Conservation (phyloP, 2,113 vertebrate genomes). For the Eulacestoma nigropectus region DNA sequence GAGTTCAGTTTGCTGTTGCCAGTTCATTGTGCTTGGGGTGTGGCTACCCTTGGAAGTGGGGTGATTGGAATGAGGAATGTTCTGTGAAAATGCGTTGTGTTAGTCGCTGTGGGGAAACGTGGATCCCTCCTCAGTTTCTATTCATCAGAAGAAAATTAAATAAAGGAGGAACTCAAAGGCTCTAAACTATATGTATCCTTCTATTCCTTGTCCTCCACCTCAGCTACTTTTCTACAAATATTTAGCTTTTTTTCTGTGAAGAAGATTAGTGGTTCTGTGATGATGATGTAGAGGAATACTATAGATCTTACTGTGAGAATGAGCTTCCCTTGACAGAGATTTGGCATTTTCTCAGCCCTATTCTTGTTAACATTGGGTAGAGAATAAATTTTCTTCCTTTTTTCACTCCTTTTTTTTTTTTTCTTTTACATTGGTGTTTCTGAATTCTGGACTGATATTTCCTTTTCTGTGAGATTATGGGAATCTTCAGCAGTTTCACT, state of each 20-base stretch:
- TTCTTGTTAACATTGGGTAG: neutral
- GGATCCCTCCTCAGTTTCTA: neutral
- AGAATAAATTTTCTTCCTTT: too few relatives aligned
- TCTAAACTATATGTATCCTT: neutral
- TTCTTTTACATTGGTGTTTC: neutral
- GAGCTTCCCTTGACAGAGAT: neutral
- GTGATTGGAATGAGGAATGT: neutral
- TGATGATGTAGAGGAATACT: neutral
- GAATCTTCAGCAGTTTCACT: conserved; percentile 5
- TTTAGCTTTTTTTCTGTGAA: conserved; percentile 29
- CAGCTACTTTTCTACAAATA: conserved; percentile 9
- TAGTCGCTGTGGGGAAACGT: neutral
- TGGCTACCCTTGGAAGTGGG: neutral
- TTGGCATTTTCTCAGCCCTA: neutral
- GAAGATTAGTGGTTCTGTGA: neutral
- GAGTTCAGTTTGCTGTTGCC: neutral
- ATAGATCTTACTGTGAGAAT: neutral
- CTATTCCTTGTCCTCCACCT: neutral
- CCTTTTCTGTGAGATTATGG: neutral
- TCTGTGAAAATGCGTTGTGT: neutral
- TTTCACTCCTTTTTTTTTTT: neutral
- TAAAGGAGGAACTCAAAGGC: neutral
- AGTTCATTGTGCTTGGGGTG: neutral
- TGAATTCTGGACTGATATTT: neutral
- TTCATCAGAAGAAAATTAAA: neutral